A percentile compares a stretch with the other conserved stretches of the same genome.
These are phyloP conservation scores for Macrosiphum euphorbiae DNA, from an alignment of 2,888 invertebrate genomes.

Conservation along the genomic window DNA sequence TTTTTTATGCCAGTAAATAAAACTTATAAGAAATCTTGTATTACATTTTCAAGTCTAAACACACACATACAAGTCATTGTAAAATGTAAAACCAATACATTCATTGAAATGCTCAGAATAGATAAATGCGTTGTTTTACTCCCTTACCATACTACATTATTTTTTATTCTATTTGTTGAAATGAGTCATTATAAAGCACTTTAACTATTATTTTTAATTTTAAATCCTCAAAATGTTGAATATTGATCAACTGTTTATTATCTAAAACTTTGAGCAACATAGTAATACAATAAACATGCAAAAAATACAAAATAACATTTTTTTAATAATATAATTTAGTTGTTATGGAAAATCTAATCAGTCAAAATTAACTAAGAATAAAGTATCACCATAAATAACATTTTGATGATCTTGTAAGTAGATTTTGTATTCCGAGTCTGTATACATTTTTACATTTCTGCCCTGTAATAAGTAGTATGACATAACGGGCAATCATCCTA, in stretches of 20 bases:
- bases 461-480: constrained; percentile 84
- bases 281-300: background rate
- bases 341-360: background rate
- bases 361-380: constrained; percentile 24
- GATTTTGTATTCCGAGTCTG: background rate
- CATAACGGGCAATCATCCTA: constrained; percentile 95
- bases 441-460: constrained; percentile 71
- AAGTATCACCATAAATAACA: constrained; percentile 21
- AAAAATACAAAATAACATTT: background rate
- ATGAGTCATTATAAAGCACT: background rate
- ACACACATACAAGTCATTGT: no score
- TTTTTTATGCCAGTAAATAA: background rate
- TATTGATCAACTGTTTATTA: background rate
- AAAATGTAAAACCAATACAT: background rate
- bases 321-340: background rate
- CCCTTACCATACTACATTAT: no score
- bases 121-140: no score
- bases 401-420: constrained; percentile 11
- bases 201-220: background rate
- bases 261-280: background rate
- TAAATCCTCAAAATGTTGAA: background rate
- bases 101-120: background rate
- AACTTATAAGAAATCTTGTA: no score
- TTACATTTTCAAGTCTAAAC: no score
- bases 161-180: background rate